A percentile compares a stretch with the other conserved stretches of the same genome.
Conservation (phyloP, 2,113 vertebrate species). For the Ageneiosus marmoratus region DNA sequence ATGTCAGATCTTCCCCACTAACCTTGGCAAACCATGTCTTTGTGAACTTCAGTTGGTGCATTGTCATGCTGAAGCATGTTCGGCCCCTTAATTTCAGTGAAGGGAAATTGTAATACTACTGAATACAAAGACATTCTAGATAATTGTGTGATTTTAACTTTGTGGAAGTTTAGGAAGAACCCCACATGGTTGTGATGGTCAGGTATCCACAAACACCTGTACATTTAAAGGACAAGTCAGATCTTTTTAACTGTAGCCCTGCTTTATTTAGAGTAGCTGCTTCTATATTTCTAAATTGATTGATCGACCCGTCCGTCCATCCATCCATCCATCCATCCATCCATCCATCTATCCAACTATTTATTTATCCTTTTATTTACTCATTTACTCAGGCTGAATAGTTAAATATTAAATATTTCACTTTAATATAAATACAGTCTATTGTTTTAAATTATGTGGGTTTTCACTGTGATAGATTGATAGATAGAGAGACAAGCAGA, state of each 20-base stretch:
- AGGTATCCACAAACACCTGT: background rate
- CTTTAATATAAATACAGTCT: background rate
- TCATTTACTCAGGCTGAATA: background rate
- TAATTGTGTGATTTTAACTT: background rate
- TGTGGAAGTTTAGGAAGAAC: background rate
- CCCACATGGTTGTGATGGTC: background rate
- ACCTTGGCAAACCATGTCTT: background rate
- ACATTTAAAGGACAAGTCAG: background rate
- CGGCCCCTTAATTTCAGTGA: background rate
- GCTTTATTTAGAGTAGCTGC: background rate
- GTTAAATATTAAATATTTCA: background rate
- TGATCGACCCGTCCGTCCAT: background rate
- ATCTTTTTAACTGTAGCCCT: background rate
- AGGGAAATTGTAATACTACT: background rate
- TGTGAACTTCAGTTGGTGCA: background rate
- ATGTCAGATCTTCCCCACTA: background rate
- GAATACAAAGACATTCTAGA: background rate
- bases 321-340: background rate
- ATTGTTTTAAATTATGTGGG: background rate
- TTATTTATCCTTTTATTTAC: background rate
- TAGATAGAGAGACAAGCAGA: background rate
- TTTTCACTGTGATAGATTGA: background rate
- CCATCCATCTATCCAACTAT: background rate
- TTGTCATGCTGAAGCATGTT: background rate
- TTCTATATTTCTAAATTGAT: background rate